Evolutionary conservation across 2,888 invertebrate genomes (phyloP), one percentile per base, ranked within the genome.

Genomic region (Steinernema carpocapsae): DNA sequence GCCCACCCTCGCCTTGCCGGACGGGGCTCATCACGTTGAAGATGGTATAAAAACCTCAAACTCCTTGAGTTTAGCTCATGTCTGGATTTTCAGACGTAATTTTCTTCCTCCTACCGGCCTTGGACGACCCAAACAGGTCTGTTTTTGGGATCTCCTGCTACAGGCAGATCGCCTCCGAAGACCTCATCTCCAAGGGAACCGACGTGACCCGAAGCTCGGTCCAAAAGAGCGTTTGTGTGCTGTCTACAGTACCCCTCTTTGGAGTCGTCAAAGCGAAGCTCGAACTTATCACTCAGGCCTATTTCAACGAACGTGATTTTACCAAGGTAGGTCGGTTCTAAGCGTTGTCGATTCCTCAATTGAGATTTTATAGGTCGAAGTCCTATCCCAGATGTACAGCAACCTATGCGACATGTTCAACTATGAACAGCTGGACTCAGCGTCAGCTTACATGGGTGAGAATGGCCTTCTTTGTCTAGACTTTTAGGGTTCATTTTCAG

Each of bases 91-190:
- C 70, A 90, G 97, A 99, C 87, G 94, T 95, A 0, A 94, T 97
- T 79, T 97, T 93, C 89, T 99, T 99, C 88, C 94, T 95, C 88
- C 90, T 99, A 77, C 97, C 97, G 45, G 94, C 95, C 83, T 90
- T 94, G 59, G 92, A 91, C 71, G 92, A 94, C 87, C 93, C 94
- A 4, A 92, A 92, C 74, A 91, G 92, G 83, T 94, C 94, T 71
- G 92, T 97, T 14, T 99, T 93, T 90, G 97, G 97, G 37, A 93
- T 99, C 76, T 97, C 97, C 24, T 99, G 97, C 90, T 99, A 96
- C 88, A 91, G 96, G 78, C 97, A 99, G 90, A 97, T 99, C 85
- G 93, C 95, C 81, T 93, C 96, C 6, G 88, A 96, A 94, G 93
- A 94, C 91, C 91, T 99, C 48, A 92, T 93, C 86, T 94, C 94